Evolutionary conservation across 2,797 vertebrate species (phyloP).

Genomic region (Falco concolor): DNA sequence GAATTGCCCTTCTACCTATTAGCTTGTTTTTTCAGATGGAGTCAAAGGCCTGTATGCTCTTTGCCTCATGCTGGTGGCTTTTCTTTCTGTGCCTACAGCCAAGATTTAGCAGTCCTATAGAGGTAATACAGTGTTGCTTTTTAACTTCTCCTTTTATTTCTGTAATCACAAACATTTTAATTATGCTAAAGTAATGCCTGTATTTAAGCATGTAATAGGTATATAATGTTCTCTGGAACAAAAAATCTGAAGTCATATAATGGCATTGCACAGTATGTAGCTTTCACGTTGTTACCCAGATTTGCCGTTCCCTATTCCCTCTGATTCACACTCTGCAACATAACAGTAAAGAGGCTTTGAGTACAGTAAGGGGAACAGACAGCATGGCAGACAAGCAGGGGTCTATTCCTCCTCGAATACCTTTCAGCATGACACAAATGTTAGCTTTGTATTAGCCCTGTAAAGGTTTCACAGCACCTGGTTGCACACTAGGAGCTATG

Average conservation of each 20-base stretch:
- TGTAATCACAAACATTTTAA: slow-evolving; percentile 56
- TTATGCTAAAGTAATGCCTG: slow-evolving; percentile 8
- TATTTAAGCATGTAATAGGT: slow-evolving; percentile 51
- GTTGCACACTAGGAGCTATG: background rate
- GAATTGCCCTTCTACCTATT: background rate
- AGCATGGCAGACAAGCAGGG: slow-evolving; percentile 2
- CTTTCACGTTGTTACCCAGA: slow-evolving; percentile 1
- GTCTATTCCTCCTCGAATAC: background rate
- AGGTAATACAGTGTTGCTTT: slow-evolving; percentile 2
- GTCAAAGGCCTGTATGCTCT: background rate
- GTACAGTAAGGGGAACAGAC: background rate
- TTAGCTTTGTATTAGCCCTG: background rate
- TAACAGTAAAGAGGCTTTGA: slow-evolving; percentile 18
- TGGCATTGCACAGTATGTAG: background rate
- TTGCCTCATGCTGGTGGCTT: slow-evolving; percentile 1
- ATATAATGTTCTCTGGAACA: slow-evolving; percentile 50
- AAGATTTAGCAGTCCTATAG: background rate
- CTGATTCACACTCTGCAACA: background rate
- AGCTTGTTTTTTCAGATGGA: background rate
- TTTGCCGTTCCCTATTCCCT: background rate
- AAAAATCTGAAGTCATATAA: slow-evolving; percentile 31
- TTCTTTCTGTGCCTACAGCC: background rate
- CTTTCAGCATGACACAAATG: background rate
- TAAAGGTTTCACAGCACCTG: background rate
- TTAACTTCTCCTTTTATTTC: slow-evolving; percentile 39